Percentiles rank a stretch among this genome's conserved stretches.
phyloP scores from a whole-genome alignment of 2,797 vertebrate species.

The Phoxinus dragarum region DNA sequence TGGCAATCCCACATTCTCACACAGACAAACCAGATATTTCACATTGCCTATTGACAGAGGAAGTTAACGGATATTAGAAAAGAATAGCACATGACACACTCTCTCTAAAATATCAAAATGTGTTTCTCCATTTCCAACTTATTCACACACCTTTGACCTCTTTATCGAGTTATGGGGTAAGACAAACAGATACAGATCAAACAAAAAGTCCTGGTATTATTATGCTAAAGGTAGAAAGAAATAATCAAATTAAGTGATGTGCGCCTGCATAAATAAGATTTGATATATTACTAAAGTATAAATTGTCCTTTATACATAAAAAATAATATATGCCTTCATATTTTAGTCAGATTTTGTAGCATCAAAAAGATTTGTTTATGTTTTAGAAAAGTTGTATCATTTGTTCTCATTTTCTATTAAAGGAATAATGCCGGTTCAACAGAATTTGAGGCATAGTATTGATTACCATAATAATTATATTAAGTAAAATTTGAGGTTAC shows the following conservation, averaged over 20 bases:
- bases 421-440: not conserved
- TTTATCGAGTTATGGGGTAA: constrained; percentile 66
- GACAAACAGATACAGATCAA: constrained; percentile 59
- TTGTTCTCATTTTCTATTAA: not conserved
- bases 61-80: constrained; percentile 49
- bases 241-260: not conserved
- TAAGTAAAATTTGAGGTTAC: not conserved
- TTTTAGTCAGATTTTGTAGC: not conserved
- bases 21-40: constrained; percentile 62
- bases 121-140: constrained; percentile 40
- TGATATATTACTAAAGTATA: not conserved
- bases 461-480: not conserved
- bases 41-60: constrained; percentile 57
- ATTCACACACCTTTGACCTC: constrained; percentile 75
- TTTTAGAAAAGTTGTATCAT: not conserved
- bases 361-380: not conserved
- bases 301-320: not conserved
- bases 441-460: not conserved
- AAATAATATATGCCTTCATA: not conserved
- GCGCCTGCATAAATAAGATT: not conserved
- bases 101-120: constrained; percentile 24
- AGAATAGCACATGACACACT: constrained; percentile 43
- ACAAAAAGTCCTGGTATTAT: constrained; percentile 44
- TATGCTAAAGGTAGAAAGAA: not conserved
- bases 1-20: constrained; percentile 54